Evolutionary conservation across 2,888 invertebrate species (phyloP).

Genomic region (Drepanosiphum platanoidis): DNA sequence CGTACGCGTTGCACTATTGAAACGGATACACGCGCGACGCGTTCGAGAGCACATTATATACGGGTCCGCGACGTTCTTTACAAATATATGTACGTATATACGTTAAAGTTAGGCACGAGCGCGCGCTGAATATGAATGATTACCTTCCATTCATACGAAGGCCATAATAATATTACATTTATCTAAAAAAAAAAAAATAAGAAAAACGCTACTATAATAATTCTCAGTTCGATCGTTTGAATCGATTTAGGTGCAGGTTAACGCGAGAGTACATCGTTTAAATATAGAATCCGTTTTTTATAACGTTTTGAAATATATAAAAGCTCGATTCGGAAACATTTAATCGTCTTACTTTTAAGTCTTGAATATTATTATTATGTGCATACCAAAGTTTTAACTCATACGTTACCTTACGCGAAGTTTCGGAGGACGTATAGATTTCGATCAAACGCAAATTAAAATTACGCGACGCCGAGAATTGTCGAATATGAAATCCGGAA

Average conservation of each 20-base stretch:
- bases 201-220: too few species aligned
- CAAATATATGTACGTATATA: too few species aligned
- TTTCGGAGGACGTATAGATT: not conserved
- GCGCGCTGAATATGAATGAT: too few species aligned
- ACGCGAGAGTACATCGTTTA: not conserved
- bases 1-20: not conserved
- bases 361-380: not conserved
- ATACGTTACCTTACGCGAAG: not conserved
- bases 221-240: not conserved
- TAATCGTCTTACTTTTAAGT: not conserved
- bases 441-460: not conserved
- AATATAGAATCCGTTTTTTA: slow-evolving; percentile 11
- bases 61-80: too few species aligned
- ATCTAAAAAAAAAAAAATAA: too few species aligned
- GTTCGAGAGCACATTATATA: too few species aligned
- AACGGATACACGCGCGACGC: not conserved
- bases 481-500: too few species aligned
- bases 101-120: too few species aligned
- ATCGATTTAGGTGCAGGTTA: not conserved
- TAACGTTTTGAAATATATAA: not conserved
- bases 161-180: too few species aligned
- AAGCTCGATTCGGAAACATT: slow-evolving; percentile 3
- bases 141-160: too few species aligned
- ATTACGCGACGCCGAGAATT: too few species aligned
- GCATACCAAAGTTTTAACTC: not conserved